Evolutionary conservation across 2,797 vertebrate genomes (phyloP), one percentile per base, ranked within the genome.

Genomic region (Odontamblyopus rebecca): DNA sequence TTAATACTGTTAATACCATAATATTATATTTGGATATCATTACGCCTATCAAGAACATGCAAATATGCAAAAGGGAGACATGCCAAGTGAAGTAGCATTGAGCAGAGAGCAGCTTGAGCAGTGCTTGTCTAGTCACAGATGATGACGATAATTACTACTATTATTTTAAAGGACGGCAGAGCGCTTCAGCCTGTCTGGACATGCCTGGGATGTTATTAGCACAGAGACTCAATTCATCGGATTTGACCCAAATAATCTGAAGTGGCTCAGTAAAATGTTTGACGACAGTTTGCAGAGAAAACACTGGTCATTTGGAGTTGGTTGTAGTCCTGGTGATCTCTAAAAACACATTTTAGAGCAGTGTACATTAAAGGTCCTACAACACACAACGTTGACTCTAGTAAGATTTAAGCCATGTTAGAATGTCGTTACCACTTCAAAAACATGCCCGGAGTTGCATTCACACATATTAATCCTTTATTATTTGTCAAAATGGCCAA

Each of bases 131-230:
- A 12, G 68, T 29, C 61, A 67, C 32, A n/a, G 65, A 67, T 67
- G 74, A 63, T 67, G 67, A 67, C 53, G 65, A 76, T 71, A 66
- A 76, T 72, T 73, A 68, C 50, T 71, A 54, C 67, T 23, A 70
- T 72, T 74, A 72, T 57, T 70, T 71, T 69, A 62, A 75, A 75
- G 50, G 68, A 74, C 38, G 50, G 2, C 62, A 66, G 44, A 32
- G 68, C 4, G 19, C 7, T 66, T 44, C 19, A 35, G 65, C 59
- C 18, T 73, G 66, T 72, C 48, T 57, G 61, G 71, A 26, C 27
- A 59, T 26, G 27, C 44, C 67, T 23, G 11, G 18, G 16, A 26
- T n/a, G 50, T 72, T 75, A 69, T 67, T 5, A 61, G 64, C 4
- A 76, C 57, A 60, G 69, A 73, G 54, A 71, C 18, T 63, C 61